Evolutionary conservation across 2,113 vertebrate genomes (phyloP), one percentile per base, ranked within the genome.

Genomic region (Hyperoodon ampullatus): DNA sequence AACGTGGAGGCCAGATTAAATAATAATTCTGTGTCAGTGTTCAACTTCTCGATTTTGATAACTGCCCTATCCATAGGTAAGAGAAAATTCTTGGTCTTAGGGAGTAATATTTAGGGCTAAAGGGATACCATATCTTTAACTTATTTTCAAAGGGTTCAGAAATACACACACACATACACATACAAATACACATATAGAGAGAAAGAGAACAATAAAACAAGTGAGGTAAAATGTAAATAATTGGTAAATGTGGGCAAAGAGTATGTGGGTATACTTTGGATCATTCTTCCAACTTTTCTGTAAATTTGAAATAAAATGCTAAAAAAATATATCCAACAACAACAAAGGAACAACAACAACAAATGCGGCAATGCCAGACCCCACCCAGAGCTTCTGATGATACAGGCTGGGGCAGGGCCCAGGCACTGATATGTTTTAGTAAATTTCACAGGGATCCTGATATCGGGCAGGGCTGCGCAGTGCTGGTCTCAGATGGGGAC

Each of bases 261-360:
- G 10, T 24, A 1, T 33, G 19, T 44, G 72, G 61, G 28, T 72
- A 9, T 16, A 33, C 47, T 71, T 90, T 58, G 60, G n/a, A 33
- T 70, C n/a, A 4, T 66, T 71, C 60, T 70, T 86, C 30, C 53
- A 87, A 33, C 53, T 85, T 90, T 81, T 87, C 65, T 72, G 2
- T 71, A 42, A 16, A 2, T 88, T 58, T 19, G 24, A 93, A 94
- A 93, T 63, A 70, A 78, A 95, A 86, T 26, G n/a, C n/a, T 91
- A 63, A 47, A 35, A 35, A 85, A 18, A 39, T 5, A 24, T 63
- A 66, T 82, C 61, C 50, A 30, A 15, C 6, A 47, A 0, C 12
- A 15, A 2, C 15, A 82, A 82, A 77, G 66, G 30, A 42, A 24
- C 15, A 61, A 35, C 2, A 3, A 82, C 58, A 70, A 14, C 16